Conservation (phyloP, 2,797 vertebrate genomes). For the Xerus rutilus region DNA sequence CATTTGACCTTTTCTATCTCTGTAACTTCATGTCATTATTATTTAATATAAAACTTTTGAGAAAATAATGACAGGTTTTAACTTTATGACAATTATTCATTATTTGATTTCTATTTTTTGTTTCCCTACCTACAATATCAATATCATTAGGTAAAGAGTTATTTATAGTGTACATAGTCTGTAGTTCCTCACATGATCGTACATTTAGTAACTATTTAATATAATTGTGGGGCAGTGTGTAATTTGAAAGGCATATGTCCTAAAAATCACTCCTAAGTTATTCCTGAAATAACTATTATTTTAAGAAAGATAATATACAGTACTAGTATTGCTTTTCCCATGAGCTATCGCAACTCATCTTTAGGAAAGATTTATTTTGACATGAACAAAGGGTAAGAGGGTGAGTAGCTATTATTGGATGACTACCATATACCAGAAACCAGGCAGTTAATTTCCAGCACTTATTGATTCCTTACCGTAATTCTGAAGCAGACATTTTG, state of each 20-base stretch:
- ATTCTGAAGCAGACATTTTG: slow-evolving; percentile 3
- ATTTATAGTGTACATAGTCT: neutral
- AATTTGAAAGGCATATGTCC: neutral
- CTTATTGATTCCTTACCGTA: slow-evolving; percentile 26
- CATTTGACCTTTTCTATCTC: neutral
- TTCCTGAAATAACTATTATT: slow-evolving; percentile 14
- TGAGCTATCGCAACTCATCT: neutral
- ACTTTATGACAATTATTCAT: neutral
- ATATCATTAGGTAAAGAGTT: slow-evolving; percentile 31
- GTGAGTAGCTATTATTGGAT: slow-evolving; percentile 54
- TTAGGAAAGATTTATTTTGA: slow-evolving; percentile 58
- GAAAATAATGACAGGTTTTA: neutral
- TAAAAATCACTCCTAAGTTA: slow-evolving; percentile 30
- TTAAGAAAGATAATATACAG: neutral
- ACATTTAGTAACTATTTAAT: neutral
- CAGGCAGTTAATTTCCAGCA: neutral
- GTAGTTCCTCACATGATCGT: neutral
- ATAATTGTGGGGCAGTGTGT: neutral
- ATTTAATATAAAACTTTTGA: slow-evolving; percentile 27
- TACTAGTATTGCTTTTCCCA: neutral
- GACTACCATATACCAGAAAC: neutral
- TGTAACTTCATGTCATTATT: neutral
- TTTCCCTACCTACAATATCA: neutral
- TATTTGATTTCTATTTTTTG: slow-evolving; percentile 39
- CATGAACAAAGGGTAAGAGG: neutral